Conservation (phyloP, 2,888 invertebrate species). For the Agapostemon virescens region DNA sequence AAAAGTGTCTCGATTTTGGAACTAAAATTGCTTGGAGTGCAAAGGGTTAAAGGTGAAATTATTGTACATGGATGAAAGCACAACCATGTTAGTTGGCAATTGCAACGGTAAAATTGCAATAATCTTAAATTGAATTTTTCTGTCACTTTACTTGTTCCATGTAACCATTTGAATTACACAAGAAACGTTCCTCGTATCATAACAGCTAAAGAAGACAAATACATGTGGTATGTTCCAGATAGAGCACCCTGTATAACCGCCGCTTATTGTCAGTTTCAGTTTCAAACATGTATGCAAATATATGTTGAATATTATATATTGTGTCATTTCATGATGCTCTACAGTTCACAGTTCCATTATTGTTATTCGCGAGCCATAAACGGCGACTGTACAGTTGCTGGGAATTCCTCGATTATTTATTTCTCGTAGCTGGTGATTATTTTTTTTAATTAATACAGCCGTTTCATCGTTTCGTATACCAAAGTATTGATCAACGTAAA, state of each 20-base stretch:
- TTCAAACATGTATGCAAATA: constrained; percentile 1
- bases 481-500: neutral
- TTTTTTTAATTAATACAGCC: neutral
- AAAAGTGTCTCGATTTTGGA: no score
- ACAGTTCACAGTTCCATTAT: neutral
- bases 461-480: neutral
- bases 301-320: neutral
- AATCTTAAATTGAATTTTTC: no score
- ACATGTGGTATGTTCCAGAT: neutral
- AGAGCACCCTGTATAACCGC: neutral
- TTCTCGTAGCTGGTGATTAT: neutral
- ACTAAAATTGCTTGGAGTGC: no score
- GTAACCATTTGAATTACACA: neutral
- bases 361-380: neutral
- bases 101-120: no score
- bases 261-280: neutral
- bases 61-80: no score
- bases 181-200: neutral
- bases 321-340: neutral
- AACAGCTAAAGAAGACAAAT: neutral
- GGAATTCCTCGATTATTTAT: neutral
- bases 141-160: neutral
- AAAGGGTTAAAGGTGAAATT: no score
- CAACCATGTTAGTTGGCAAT: no score
- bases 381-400: neutral